Percentiles rank a stretch among this genome's conserved stretches.
phyloP scores from a whole-genome alignment of 2,113 vertebrate species.

The Oreotrochilus melanogaster region DNA sequence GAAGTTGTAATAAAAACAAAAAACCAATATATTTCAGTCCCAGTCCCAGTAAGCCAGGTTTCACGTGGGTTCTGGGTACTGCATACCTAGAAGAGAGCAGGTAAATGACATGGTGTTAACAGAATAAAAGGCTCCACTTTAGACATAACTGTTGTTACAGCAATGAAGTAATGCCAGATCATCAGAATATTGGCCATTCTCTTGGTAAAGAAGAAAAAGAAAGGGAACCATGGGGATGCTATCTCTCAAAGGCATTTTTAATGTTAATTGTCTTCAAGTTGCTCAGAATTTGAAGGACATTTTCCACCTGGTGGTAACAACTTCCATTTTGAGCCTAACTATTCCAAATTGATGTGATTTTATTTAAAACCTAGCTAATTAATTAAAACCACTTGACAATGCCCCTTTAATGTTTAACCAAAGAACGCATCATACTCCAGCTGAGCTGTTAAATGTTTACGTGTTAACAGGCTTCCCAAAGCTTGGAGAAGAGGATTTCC shows the following conservation, averaged over 20 bases:
- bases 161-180: neutral
- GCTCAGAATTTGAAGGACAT: neutral
- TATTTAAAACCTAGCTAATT: constrained; percentile 47
- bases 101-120: neutral
- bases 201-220: neutral
- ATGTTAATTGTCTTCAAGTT: constrained; percentile 1
- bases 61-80: neutral
- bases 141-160: neutral
- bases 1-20: neutral
- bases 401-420: constrained; percentile 50
- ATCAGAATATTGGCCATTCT: neutral
- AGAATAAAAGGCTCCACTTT: neutral
- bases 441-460: constrained; percentile 54
- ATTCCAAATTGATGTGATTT: constrained; percentile 49
- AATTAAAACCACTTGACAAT: constrained; percentile 43
- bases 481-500: constrained; percentile 23
- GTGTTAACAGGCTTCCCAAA: constrained; percentile 30
- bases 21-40: neutral
- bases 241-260: neutral
- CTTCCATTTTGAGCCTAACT: constrained; percentile 20
- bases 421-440: constrained; percentile 30
- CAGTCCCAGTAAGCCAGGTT: neutral
- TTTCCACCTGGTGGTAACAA: constrained; percentile 43
- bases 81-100: neutral
- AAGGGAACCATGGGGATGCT: neutral